Evolutionary conservation across 2,888 invertebrate species (phyloP).

Genomic region (Boloria selene): DNA sequence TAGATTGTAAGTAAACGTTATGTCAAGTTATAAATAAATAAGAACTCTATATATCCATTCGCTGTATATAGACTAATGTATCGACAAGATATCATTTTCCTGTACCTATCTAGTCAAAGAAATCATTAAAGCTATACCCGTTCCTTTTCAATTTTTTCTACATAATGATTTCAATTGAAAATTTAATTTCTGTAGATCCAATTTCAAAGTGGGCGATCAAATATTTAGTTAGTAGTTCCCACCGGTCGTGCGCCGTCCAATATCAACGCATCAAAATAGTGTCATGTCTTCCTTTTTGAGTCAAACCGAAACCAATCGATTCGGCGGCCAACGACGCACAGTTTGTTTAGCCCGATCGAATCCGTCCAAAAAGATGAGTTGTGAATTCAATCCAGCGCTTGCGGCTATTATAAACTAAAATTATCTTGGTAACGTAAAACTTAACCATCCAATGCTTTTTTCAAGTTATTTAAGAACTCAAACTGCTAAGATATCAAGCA

Average conservation of each 20-base stretch:
- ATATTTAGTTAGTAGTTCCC: slow-evolving; percentile 45
- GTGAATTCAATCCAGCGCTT: slow-evolving; percentile 67
- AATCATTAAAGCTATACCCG: slow-evolving; percentile 12
- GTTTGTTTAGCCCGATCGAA: slow-evolving; percentile 76
- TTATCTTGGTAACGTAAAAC: slow-evolving; percentile 1
- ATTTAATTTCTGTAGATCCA: slow-evolving; percentile 32
- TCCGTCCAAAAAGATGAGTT: slow-evolving; percentile 72
- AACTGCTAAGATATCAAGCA: slow-evolving; percentile 37
- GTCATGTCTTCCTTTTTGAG: slow-evolving; percentile 53
- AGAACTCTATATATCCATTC: too few species aligned
- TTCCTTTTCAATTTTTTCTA: slow-evolving; percentile 11
- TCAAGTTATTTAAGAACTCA: neutral
- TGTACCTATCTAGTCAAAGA: slow-evolving; percentile 5
- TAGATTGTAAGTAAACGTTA: too few species aligned
- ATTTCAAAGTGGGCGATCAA: slow-evolving; percentile 37
- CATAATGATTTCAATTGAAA: slow-evolving; percentile 25
- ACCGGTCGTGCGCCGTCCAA: slow-evolving; percentile 45
- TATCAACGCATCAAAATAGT: slow-evolving; percentile 37
- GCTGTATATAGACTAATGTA: neutral
- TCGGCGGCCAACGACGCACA: slow-evolving; percentile 59
- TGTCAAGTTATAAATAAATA: too few species aligned
- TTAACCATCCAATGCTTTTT: slow-evolving; percentile 46
- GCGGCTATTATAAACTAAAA: slow-evolving; percentile 33
- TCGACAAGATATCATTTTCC: slow-evolving; percentile 13
- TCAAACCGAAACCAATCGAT: slow-evolving; percentile 70